Conservation (phyloP, 2,113 vertebrate genomes). For the Danio rerio region DNA sequence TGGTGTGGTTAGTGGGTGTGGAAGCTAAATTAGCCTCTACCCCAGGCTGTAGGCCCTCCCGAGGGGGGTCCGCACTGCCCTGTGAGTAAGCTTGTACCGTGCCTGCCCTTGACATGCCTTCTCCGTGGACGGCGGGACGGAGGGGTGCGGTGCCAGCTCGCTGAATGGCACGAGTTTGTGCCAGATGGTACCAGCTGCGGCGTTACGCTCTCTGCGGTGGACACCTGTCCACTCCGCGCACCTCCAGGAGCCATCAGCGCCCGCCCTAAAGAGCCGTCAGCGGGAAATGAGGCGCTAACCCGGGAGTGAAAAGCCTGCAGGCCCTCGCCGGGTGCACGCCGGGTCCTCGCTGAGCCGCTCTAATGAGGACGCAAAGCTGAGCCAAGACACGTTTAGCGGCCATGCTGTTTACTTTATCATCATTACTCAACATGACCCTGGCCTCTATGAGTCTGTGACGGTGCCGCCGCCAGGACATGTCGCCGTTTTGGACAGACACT, state of each 20-base stretch:
- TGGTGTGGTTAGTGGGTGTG: conserved; percentile 59
- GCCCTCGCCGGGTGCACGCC: conserved; percentile 52
- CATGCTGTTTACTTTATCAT: conserved; percentile 66
- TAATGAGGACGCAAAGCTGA: conserved; percentile 59
- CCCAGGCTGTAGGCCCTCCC: conserved; percentile 61
- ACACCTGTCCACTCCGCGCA: conserved; percentile 64
- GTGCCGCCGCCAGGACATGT: conserved; percentile 30
- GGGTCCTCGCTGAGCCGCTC: conserved; percentile 46
- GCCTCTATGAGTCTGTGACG: conserved; percentile 1
- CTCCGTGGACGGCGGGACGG: conserved; percentile 59
- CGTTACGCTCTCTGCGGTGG: conserved; percentile 57
- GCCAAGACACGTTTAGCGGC: conserved; percentile 64
- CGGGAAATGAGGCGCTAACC: conserved; percentile 68
- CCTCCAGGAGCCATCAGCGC: conserved; percentile 66
- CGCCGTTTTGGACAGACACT: conserved; percentile 45
- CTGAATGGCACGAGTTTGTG: conserved; percentile 50
- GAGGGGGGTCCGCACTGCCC: conserved; percentile 62
- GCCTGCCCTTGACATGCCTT: conserved; percentile 67
- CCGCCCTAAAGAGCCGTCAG: conserved; percentile 63
- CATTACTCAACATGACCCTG: conserved; percentile 62
- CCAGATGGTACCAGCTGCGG: conserved; percentile 67
- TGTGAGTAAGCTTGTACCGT: conserved; percentile 69
- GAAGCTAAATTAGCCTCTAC: conserved; percentile 67
- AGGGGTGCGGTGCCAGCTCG: conserved; percentile 54
- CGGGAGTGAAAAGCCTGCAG: conserved; percentile 63